Evolutionary conservation across 2,797 vertebrate species (phyloP).

Genomic region (Crypturellus tataupa): DNA sequence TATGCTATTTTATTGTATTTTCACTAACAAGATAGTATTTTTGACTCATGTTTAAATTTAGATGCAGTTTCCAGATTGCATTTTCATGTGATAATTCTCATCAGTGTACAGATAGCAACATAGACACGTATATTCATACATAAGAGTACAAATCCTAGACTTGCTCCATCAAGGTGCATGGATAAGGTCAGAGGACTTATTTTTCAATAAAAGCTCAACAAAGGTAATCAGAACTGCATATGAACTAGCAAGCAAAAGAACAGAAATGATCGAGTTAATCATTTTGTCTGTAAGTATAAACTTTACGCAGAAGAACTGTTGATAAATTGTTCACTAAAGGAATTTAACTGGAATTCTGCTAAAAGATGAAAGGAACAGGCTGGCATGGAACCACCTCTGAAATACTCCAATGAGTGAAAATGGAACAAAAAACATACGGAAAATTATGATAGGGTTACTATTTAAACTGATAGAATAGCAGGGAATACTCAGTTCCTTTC

Average conservation of each 20-base stretch:
- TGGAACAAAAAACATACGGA: not conserved
- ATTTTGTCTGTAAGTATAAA: not conserved
- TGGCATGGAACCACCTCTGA: not conserved
- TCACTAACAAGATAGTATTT: not conserved
- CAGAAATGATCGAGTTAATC: not conserved
- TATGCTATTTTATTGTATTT: not conserved
- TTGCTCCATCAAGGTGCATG: not conserved
- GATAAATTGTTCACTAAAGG: not conserved
- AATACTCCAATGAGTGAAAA: not conserved
- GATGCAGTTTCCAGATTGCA: not conserved
- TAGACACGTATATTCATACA: not conserved
- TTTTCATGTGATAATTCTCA: not conserved
- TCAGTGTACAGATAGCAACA: not conserved
- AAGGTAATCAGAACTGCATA: not conserved
- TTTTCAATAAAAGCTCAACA: not conserved
- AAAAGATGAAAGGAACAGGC: not conserved
- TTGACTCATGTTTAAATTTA: not conserved
- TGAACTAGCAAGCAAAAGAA: not conserved
- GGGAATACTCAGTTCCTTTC: not conserved
- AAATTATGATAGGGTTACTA: not conserved
- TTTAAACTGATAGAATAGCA: not conserved
- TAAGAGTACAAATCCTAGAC: not conserved
- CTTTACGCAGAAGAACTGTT: not conserved
- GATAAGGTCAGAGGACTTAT: not conserved
- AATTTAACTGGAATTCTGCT: not conserved